Evolutionary conservation across 2,113 vertebrate species (phyloP).

Genomic region (Dendrocopos noguchii): DNA sequence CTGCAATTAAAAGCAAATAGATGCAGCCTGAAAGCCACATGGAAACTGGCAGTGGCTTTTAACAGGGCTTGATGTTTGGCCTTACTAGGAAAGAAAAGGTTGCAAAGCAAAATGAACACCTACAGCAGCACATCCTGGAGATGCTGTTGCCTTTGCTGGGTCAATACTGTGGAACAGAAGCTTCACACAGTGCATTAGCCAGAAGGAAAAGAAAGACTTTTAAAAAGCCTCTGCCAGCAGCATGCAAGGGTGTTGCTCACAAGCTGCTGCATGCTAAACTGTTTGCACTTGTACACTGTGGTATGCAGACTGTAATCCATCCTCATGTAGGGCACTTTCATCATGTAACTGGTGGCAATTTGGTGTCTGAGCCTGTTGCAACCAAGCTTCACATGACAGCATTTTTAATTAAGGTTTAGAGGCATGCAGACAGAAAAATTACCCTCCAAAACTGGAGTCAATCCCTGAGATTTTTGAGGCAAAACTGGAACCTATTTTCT

Average conservation of each 20-base stretch:
- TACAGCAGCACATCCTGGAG: not conserved
- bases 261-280: not conserved
- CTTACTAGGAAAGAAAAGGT: not conserved
- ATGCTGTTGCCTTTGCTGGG: not conserved
- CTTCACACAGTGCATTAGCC: accelerated
- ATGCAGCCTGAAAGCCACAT: not conserved
- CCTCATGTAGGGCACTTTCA: not conserved
- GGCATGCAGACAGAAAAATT: not conserved
- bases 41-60: not conserved
- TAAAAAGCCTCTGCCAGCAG: not conserved
- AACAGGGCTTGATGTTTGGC: not conserved
- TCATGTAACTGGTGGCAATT: accelerated
- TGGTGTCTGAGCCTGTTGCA: not conserved
- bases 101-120: not conserved
- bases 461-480: not conserved
- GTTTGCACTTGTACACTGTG: not conserved
- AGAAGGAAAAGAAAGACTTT: not conserved
- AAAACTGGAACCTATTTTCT: not conserved
- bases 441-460: not conserved
- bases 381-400: not conserved
- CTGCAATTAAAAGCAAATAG: not conserved
- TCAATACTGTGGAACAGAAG: not conserved
- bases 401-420: not conserved
- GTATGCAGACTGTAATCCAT: not conserved
- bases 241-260: not conserved